A percentile compares a stretch with the other conserved stretches of the same genome.
Conservation (phyloP, 2,797 vertebrate genomes). For the Lagorchestes hirsutus region DNA sequence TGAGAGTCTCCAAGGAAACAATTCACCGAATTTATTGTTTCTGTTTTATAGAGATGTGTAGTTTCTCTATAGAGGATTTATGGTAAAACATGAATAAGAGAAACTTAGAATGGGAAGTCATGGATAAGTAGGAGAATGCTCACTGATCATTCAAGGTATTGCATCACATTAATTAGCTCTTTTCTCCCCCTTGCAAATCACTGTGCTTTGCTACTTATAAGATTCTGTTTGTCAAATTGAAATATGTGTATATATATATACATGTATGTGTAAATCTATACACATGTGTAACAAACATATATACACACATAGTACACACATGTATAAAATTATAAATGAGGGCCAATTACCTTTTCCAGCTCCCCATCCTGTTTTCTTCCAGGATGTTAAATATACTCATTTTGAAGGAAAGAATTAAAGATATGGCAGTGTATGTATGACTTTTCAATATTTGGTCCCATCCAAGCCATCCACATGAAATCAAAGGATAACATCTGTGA, state of each 20-base stretch:
- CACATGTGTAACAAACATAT: not conserved
- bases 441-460: not conserved
- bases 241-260: not conserved
- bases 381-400: not conserved
- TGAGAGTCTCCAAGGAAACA: not conserved
- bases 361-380: not conserved
- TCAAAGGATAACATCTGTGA: constrained; percentile 2
- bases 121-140: not conserved
- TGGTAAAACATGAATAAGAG: not conserved
- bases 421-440: not conserved
- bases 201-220: not conserved
- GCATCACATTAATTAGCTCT: not conserved
- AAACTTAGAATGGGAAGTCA: not conserved
- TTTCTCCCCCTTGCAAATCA: not conserved
- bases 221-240: not conserved
- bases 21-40: not conserved
- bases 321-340: not conserved
- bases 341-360: not conserved
- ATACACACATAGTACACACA: not conserved
- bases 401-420: not conserved
- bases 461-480: not conserved
- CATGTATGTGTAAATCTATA: not conserved
- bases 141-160: not conserved
- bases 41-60: not conserved
- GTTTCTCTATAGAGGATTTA: not conserved